A percentile compares a stretch with the other conserved stretches of the same genome.
These are phyloP conservation scores for Tauraco hartlaubi DNA, from an alignment of 2,797 vertebrate species.

Conservation along the genomic window DNA sequence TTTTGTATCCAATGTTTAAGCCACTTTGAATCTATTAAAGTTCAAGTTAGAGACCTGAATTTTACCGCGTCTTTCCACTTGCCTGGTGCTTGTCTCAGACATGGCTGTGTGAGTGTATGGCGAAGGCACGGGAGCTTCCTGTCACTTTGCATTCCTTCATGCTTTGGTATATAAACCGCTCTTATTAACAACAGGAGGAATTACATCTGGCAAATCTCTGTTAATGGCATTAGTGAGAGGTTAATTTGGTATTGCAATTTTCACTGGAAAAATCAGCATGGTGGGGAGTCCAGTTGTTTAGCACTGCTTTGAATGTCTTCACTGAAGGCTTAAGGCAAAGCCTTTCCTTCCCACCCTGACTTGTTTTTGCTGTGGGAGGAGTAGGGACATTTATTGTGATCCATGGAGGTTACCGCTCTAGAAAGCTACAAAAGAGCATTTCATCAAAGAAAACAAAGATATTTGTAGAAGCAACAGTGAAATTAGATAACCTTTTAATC, in stretches of 20 bases:
- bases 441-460: slow-evolving; percentile 31
- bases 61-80: background rate
- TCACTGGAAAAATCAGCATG: background rate
- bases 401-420: background rate
- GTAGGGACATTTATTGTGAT: background rate
- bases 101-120: background rate
- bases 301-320: background rate
- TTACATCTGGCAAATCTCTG: background rate
- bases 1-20: background rate
- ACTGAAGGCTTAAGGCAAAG: background rate
- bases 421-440: slow-evolving; percentile 5
- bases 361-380: background rate
- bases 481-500: slow-evolving; percentile 62
- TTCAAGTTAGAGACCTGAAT: background rate
- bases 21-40: background rate
- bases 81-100: background rate
- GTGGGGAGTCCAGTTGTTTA: background rate
- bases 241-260: background rate
- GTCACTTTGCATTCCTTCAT: background rate
- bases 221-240: background rate
- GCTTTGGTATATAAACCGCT: background rate
- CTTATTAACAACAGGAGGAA: background rate
- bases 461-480: background rate
- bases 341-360: background rate
- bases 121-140: background rate